phyloP scores from a whole-genome alignment of 2,888 invertebrate species.

The Eupithecia subumbrata region DNA sequence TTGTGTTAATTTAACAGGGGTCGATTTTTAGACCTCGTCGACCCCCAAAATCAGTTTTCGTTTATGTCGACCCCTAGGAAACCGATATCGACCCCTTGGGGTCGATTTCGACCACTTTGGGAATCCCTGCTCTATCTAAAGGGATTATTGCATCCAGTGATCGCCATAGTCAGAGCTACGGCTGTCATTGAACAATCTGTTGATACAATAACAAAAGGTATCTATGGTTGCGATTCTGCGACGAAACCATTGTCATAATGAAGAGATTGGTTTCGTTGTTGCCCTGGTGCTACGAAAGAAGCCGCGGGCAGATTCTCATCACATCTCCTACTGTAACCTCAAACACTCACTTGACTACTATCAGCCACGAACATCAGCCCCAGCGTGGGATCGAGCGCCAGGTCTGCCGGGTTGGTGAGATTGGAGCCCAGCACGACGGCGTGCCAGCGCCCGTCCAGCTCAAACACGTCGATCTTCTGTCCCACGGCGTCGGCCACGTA shows the following conservation, averaged over 20 bases:
- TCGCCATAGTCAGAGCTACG: not conserved
- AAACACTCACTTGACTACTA: constrained; percentile 86
- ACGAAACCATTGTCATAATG: too few relatives aligned
- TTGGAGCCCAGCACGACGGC: constrained; percentile 96
- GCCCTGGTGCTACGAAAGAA: not conserved
- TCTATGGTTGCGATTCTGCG: too few relatives aligned
- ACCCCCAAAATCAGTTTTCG: too few relatives aligned
- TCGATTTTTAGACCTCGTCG: too few relatives aligned
- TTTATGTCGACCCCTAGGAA: too few relatives aligned
- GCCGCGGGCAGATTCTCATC: not conserved
- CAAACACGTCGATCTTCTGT: constrained; percentile 96
- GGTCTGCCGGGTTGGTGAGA: constrained; percentile 94
- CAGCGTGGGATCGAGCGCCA: constrained; percentile 95
- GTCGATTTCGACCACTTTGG: too few relatives aligned
- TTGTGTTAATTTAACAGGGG: too few relatives aligned
- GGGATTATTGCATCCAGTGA: not conserved
- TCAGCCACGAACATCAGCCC: constrained; percentile 95
- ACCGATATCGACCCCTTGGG: too few relatives aligned
- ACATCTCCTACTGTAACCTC: not conserved
- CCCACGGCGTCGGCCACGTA: constrained; percentile 97
- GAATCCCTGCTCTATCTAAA: too few relatives aligned
- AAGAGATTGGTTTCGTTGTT: not conserved
- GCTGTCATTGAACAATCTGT: not conserved
- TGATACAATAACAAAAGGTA: not conserved
- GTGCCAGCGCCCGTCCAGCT: constrained; percentile 93